Base-by-base conservation (phyloP, 2,888 invertebrate species). In the Chironomus riparius region DNA sequence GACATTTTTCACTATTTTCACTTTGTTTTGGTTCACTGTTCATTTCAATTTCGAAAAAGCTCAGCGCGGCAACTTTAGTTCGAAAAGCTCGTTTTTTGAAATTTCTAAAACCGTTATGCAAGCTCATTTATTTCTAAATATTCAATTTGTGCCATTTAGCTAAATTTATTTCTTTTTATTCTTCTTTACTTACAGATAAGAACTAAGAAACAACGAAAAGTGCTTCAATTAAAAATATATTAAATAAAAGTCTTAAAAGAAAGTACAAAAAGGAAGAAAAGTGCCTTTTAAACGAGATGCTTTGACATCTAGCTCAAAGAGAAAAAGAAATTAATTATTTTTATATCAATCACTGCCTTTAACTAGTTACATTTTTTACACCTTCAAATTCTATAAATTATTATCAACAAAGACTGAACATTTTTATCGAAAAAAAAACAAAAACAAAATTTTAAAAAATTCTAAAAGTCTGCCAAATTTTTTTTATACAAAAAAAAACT, bases 111-210 rank as follows among this genome's bases (percentile, higher is more conserved):
- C 38, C 38, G 38, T 38, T 38, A 38, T 2, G 38, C 7, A 38
- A 38, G 38, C 38, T 38, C 38, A 38, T 10, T 10, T 38, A 38
- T 10, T 38, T 38, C 28, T 38, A 10, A 38, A 28, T n/a, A 28
- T 28, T 38, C 2, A 10, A 38, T 38, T 38, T 38, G 38, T 38
- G 38, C 10, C 38, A 38, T 38, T 50, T 2, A 50, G 15, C 13
- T n/a, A 28, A 38, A 28, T 68, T 68, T 15, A 0, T 13, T n/a
- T 69, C 18, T 38, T 47, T 47, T 69, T 21, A 2, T 13, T 71
- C 28, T 76, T 21, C 18, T 75, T 56, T 50, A 10, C 5, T 76
- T 76, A 21, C 76, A 76, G 76, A 76, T 76, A 69, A 76, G 68
- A 47, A 76, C 28, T 50, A 65, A 65, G 47, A 73, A 56, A 24